A percentile compares a stretch with the other conserved stretches of the same genome.
Evolutionary conservation across 1,140 invertebrate genomes (phyloP).

Genomic region (Helicoverpa armigera): DNA sequence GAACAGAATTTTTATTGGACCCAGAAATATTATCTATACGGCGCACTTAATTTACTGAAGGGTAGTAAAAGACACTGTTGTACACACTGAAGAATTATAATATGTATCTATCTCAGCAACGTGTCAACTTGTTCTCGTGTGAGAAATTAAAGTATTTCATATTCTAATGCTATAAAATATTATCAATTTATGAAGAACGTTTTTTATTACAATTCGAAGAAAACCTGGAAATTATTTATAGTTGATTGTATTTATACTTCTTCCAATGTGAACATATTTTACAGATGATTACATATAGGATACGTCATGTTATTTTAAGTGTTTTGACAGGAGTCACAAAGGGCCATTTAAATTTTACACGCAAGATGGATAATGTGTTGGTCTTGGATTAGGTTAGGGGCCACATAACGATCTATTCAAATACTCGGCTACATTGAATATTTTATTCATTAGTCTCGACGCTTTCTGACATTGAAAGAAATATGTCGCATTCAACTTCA

Average conservation of each 20-base stretch:
- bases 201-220: slow-evolving; percentile 2
- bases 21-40: slow-evolving; percentile 48
- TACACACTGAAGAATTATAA: slow-evolving; percentile 7
- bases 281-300: slow-evolving; percentile 17
- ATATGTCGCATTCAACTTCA: slow-evolving; percentile 40
- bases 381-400: slow-evolving; percentile 48
- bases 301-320: slow-evolving; percentile 16
- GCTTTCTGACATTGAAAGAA: slow-evolving; percentile 23
- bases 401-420: slow-evolving; percentile 71
- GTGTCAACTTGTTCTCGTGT: neutral
- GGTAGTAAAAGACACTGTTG: slow-evolving; percentile 28
- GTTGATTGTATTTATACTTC: neutral
- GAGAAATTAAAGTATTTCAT: neutral
- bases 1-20: slow-evolving; percentile 50
- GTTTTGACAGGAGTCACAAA: slow-evolving; percentile 60
- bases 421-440: slow-evolving; percentile 64
- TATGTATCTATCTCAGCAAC: slow-evolving; percentile 7
- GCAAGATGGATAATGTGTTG: slow-evolving; percentile 53
- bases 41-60: slow-evolving; percentile 46
- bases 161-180: neutral
- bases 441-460: slow-evolving; percentile 63
- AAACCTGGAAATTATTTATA: neutral
- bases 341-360: slow-evolving; percentile 64
- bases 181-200: neutral
- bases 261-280: slow-evolving; percentile 32